Evolutionary conservation across 2,888 invertebrate species (phyloP).

Genomic region (Cheilosia urbana): DNA sequence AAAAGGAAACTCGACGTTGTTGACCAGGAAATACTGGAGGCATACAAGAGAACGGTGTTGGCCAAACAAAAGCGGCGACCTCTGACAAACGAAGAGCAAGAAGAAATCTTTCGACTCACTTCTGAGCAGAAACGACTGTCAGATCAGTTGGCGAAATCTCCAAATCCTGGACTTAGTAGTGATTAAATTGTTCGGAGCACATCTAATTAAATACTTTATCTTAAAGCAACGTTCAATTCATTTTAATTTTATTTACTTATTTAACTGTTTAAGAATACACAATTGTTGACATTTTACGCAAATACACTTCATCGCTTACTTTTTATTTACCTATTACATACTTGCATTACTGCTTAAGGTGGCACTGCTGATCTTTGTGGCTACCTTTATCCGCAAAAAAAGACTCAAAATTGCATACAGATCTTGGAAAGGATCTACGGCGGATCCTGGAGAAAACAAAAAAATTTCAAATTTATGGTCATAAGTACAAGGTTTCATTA

Average conservation of each 20-base stretch:
- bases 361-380: too few species aligned
- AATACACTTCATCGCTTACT: too few species aligned
- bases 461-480: too few species aligned
- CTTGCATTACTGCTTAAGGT: too few species aligned
- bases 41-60: conserved; percentile 91
- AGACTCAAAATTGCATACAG: too few species aligned
- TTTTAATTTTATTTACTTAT: conserved; percentile 9
- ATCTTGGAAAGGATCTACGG: too few species aligned
- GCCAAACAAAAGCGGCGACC: conserved; percentile 93
- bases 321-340: too few species aligned
- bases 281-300: too few species aligned
- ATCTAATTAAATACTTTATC: not conserved
- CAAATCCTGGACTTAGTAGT: conserved; percentile 59
- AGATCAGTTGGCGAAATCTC: conserved; percentile 80
- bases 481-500: too few species aligned
- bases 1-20: conserved; percentile 90
- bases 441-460: too few species aligned
- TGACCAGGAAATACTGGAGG: conserved; percentile 91
- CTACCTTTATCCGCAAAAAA: too few species aligned
- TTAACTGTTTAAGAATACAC: conserved; percentile 8
- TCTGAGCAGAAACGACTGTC: conserved; percentile 86
- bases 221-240: conserved; percentile 3
- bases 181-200: conserved; percentile 5
- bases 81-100: conserved; percentile 91
- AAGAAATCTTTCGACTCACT: conserved; percentile 90